Percentiles rank a stretch among this genome's conserved stretches.
Evolutionary conservation across 2,888 invertebrate species (phyloP).

Genomic region (Brachylomia viminalis): DNA sequence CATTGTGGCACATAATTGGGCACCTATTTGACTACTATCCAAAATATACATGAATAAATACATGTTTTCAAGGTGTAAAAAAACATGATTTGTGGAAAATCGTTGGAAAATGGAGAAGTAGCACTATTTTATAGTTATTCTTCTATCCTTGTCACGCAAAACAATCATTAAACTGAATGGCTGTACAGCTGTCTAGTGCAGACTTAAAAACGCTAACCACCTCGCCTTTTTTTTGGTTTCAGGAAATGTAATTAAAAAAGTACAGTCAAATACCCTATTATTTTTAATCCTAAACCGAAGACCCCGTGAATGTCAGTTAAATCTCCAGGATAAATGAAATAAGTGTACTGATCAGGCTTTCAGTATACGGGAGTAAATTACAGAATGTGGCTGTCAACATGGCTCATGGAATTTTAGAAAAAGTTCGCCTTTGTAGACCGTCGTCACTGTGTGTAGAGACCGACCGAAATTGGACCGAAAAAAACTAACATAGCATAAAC

Average conservation of each 20-base stretch:
- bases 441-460: too few relatives aligned
- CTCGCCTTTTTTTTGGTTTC: background rate
- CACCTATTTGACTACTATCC: background rate
- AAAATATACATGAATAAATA: background rate
- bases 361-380: conserved; percentile 23
- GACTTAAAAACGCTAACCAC: background rate
- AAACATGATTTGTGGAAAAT: background rate
- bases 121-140: background rate
- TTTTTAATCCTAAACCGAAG: background rate
- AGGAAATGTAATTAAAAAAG: background rate
- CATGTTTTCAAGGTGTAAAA: background rate
- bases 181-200: background rate
- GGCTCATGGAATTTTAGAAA: background rate
- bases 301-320: background rate
- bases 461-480: too few relatives aligned
- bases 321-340: background rate
- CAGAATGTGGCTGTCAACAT: background rate
- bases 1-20: background rate
- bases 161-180: background rate
- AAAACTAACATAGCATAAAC: too few relatives aligned
- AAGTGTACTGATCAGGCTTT: conserved; percentile 7
- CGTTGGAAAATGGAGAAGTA: too few relatives aligned
- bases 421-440: too few relatives aligned
- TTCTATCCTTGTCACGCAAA: background rate
- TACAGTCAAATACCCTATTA: background rate